Conservation (phyloP, 2,113 vertebrate species). For the Chaetorhynchus papuensis region DNA sequence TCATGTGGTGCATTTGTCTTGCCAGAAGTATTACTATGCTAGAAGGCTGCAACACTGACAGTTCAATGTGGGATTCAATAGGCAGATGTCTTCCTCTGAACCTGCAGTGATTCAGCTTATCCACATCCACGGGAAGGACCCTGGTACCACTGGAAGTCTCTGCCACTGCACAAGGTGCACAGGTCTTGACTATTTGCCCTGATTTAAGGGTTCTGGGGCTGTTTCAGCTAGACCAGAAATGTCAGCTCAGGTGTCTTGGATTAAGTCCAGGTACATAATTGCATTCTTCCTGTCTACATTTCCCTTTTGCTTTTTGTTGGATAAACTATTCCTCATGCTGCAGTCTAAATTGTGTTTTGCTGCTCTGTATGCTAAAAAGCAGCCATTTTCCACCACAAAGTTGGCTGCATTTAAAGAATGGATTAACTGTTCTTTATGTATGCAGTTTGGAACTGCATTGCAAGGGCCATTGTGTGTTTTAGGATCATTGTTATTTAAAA, state of each 20-base stretch:
- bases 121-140: not conserved
- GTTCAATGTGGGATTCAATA: not conserved
- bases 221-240: not conserved
- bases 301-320: constrained; percentile 18
- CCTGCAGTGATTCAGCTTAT: not conserved
- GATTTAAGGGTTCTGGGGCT: not conserved
- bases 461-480: not conserved
- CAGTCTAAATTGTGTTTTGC: not conserved
- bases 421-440: constrained; percentile 60
- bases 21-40: not conserved
- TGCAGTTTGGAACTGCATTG: constrained; percentile 12
- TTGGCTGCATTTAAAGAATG: constrained; percentile 35
- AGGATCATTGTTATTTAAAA: constrained; percentile 36
- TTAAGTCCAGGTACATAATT: not conserved
- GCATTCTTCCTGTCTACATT: not conserved
- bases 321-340: not conserved
- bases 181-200: not conserved
- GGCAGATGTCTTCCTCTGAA: not conserved
- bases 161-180: not conserved
- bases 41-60: not conserved
- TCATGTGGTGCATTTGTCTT: not conserved
- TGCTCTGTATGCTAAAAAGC: not conserved
- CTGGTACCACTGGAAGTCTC: not conserved
- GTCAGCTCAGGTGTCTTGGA: constrained; percentile 11
- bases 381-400: constrained; percentile 31